A percentile compares a stretch with the other conserved stretches of the same genome.
Conservation (phyloP, 1,140 invertebrate genomes). For the Thrips palmi region DNA sequence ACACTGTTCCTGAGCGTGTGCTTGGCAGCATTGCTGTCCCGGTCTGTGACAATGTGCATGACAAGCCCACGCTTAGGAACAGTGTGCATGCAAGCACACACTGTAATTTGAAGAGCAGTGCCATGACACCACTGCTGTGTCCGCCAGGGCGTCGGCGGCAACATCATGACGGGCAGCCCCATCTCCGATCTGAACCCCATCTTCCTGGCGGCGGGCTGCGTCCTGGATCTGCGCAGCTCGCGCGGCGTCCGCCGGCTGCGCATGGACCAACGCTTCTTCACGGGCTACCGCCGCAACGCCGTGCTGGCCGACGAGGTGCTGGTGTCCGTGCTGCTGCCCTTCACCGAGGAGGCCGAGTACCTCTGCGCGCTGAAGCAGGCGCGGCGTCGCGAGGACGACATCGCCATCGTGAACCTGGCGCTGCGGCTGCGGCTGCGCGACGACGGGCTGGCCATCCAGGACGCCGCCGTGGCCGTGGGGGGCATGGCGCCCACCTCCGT, state of each 20-base stretch:
- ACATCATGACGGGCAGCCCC: constrained; percentile 88
- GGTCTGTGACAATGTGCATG: too few species aligned
- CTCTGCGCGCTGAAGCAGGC: constrained; percentile 84
- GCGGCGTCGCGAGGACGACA: constrained; percentile 80
- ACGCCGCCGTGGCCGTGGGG: constrained; percentile 56
- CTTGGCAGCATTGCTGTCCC: too few species aligned
- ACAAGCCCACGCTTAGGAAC: too few species aligned
- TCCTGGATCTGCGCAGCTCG: constrained; percentile 33
- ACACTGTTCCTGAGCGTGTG: too few species aligned
- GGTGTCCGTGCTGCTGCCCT: constrained; percentile 50
- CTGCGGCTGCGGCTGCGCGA: too few species aligned
- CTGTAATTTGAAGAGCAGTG: too few species aligned
- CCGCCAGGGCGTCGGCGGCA: constrained; percentile 60
- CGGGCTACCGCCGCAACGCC: constrained; percentile 65
- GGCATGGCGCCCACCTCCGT: constrained; percentile 83
- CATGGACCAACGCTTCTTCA: constrained; percentile 79
- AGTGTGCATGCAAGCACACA: too few species aligned
- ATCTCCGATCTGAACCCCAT: constrained; percentile 93
- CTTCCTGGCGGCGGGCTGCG: constrained; percentile 52
- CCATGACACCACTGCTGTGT: not conserved
- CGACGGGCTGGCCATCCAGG: constrained; percentile 32
- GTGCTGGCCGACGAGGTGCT: constrained; percentile 62
- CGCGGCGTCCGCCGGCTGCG: constrained; percentile 31
- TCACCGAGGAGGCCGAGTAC: constrained; percentile 30
- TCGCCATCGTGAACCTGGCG: constrained; percentile 83